These are phyloP conservation scores for Carlito syrichta DNA, from an alignment of 2,113 vertebrate species.

Conservation along the genomic window DNA sequence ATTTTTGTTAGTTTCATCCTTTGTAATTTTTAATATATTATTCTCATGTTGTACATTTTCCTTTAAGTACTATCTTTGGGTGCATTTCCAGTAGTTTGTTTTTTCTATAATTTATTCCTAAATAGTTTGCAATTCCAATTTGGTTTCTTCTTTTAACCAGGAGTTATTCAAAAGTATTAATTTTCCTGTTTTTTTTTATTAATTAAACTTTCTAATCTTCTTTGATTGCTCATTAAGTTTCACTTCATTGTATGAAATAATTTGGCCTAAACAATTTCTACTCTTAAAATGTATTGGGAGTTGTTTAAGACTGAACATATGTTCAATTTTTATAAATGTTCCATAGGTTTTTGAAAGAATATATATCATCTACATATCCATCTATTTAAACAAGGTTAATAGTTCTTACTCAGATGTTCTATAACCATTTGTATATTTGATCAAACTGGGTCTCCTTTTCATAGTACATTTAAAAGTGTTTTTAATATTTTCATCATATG, in stretches of 20 bases:
- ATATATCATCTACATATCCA: not conserved
- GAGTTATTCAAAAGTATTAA: not conserved
- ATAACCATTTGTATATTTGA: not conserved
- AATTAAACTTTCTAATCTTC: not conserved
- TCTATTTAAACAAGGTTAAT: not conserved
- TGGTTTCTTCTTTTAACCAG: not conserved
- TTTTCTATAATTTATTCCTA: not conserved
- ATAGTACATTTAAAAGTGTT: not conserved
- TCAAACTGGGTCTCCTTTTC: not conserved
- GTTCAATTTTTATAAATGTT: not conserved
- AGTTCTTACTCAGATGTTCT: not conserved
- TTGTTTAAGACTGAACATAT: not conserved
- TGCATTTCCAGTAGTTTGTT: not conserved
- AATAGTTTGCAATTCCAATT: not conserved
- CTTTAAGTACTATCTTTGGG: not conserved
- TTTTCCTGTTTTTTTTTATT: not conserved
- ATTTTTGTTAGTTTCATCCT: not conserved
- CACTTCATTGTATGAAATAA: not conserved
- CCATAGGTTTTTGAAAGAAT: not conserved
- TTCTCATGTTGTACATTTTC: not conserved
- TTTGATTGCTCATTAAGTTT: not conserved
- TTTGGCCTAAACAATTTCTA: not conserved
- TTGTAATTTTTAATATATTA: not conserved
- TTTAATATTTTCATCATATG: not conserved
- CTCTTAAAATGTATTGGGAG: not conserved